A percentile compares a stretch with the other conserved stretches of the same genome.
phyloP scores from a whole-genome alignment of 2,888 invertebrate genomes.

The Caenorhabditis imperialis region DNA sequence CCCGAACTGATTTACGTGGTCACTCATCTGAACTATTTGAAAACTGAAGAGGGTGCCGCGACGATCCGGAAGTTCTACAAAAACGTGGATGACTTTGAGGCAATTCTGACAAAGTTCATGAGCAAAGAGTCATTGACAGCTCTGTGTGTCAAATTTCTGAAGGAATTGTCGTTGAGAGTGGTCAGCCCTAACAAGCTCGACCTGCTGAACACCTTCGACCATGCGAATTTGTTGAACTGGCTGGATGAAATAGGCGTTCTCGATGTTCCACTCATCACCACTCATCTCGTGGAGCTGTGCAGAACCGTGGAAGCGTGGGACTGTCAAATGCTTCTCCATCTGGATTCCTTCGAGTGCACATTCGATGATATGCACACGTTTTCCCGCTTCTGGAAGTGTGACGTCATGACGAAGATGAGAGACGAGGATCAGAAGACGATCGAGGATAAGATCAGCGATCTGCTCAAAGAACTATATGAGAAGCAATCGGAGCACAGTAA shows the following conservation, averaged over 20 bases:
- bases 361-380: slow-evolving; percentile 10
- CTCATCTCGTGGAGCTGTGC: slow-evolving; percentile 2
- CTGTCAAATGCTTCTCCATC: slow-evolving; percentile 6
- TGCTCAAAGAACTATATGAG: neutral
- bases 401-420: neutral
- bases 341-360: neutral
- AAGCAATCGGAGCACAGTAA: slow-evolving; percentile 1
- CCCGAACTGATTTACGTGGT: slow-evolving; percentile 19
- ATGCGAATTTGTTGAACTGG: slow-evolving; percentile 24
- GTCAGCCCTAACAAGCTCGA: neutral
- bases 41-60: slow-evolving; percentile 6
- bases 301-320: slow-evolving; percentile 16
- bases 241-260: slow-evolving; percentile 15
- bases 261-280: neutral
- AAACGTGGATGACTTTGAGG: neutral
- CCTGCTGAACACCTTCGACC: neutral
- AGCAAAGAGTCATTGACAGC: neutral
- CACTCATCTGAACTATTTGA: slow-evolving; percentile 5
- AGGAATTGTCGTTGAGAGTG: neutral
- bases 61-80: slow-evolving; percentile 14
- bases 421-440: slow-evolving; percentile 1
- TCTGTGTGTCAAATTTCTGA: slow-evolving; percentile 2
- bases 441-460: neutral
- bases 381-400: slow-evolving; percentile 20
- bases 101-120: slow-evolving; percentile 6